phyloP scores from a whole-genome alignment of 1,140 invertebrate genomes.

The Dendrolimus kikuchii region DNA sequence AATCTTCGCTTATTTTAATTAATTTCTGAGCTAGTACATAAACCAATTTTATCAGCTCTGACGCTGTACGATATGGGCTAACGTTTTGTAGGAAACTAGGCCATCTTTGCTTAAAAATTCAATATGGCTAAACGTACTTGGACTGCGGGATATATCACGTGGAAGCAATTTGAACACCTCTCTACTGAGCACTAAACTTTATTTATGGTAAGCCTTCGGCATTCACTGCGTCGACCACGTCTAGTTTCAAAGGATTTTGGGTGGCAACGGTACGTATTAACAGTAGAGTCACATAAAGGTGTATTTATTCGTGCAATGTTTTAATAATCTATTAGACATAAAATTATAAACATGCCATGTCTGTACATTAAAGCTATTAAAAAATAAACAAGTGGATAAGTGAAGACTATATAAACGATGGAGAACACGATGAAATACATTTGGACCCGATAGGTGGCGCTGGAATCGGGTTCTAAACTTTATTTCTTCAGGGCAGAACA shows the following conservation, averaged over 20 bases:
- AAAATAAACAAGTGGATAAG: too few species aligned
- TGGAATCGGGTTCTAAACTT: too few species aligned
- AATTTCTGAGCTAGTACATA: too few species aligned
- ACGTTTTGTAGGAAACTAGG: slow-evolving; percentile 10
- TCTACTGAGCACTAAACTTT: slow-evolving; percentile 54
- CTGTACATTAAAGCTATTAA: too few species aligned
- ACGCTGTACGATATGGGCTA: background rate
- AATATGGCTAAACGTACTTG: slow-evolving; percentile 52
- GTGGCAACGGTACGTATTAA: slow-evolving; percentile 12
- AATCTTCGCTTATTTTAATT: too few species aligned
- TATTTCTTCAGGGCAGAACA: too few species aligned
- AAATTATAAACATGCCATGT: too few species aligned
- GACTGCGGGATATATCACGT: slow-evolving; percentile 52
- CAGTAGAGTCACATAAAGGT: slow-evolving; percentile 9
- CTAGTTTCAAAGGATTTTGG: slow-evolving; percentile 47
- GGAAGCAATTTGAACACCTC: slow-evolving; percentile 65
- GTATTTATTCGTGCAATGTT: background rate
- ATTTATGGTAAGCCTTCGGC: slow-evolving; percentile 59
- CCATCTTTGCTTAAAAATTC: slow-evolving; percentile 53
- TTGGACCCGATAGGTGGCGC: too few species aligned
- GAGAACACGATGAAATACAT: too few species aligned
- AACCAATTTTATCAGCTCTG: too few species aligned
- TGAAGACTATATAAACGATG: too few species aligned
- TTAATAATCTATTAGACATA: too few species aligned
- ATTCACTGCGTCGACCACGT: slow-evolving; percentile 55